These are phyloP conservation scores for Ambastaia sidthimunki DNA, from an alignment of 2,797 vertebrate species.

Conservation along the genomic window DNA sequence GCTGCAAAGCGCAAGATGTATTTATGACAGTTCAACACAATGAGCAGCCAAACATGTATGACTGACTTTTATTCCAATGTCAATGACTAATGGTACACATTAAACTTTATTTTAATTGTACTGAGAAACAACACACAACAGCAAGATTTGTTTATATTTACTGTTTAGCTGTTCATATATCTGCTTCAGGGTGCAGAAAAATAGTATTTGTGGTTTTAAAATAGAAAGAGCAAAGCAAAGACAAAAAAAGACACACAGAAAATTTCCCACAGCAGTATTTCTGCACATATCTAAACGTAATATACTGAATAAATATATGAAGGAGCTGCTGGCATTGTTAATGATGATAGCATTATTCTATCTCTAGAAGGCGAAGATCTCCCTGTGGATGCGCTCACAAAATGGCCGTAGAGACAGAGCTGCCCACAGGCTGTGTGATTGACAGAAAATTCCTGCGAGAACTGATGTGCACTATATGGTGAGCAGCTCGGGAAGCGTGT, in stretches of 20 bases:
- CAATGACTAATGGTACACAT: background rate
- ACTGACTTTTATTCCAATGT: background rate
- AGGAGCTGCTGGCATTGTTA: background rate
- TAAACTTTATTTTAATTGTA: background rate
- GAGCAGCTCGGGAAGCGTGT: constrained; percentile 42
- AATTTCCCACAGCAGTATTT: background rate
- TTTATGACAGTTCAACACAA: background rate
- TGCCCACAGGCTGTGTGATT: constrained; percentile 58
- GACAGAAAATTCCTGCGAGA: constrained; percentile 51
- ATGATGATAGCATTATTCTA: constrained; percentile 11
- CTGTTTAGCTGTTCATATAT: no score
- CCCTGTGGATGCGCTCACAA: constrained; percentile 51
- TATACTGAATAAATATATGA: background rate
- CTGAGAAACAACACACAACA: no score
- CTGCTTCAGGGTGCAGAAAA: background rate
- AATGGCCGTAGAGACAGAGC: constrained; percentile 58
- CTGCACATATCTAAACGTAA: background rate
- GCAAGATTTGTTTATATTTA: no score
- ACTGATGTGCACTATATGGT: constrained; percentile 55
- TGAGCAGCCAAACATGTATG: constrained; percentile 12
- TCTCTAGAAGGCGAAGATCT: constrained; percentile 13
- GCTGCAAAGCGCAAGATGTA: background rate
- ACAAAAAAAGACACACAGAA: background rate
- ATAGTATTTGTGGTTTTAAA: background rate
- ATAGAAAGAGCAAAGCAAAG: background rate